Conservation (phyloP, 2,113 vertebrate genomes). For the Poicephalus gulielmi region DNA sequence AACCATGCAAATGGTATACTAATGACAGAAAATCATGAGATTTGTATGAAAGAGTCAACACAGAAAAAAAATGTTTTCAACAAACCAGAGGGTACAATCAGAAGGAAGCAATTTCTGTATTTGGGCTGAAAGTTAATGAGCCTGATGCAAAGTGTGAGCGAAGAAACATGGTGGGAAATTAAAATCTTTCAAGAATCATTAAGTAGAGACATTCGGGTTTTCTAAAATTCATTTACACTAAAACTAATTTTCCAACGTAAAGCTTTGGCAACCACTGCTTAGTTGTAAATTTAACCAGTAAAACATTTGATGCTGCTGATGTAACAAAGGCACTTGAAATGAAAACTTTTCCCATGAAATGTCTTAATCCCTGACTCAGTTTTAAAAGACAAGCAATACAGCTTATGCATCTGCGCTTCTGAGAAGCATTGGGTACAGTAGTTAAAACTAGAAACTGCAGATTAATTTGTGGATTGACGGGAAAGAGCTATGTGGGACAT, state of each 20-base stretch:
- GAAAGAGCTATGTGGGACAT: not conserved
- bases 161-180: conserved; percentile 8
- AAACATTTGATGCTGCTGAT: not conserved
- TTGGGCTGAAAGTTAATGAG: not conserved
- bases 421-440: not conserved
- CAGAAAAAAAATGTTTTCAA: not conserved
- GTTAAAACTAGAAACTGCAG: not conserved
- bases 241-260: not conserved
- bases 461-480: not conserved
- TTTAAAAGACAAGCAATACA: not conserved
- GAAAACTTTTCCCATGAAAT: not conserved
- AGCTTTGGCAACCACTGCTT: not conserved
- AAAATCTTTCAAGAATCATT: conserved; percentile 24
- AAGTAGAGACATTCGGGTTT: not conserved
- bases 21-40: not conserved
- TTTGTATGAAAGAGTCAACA: not conserved
- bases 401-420: not conserved
- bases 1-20: not conserved
- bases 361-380: not conserved
- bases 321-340: not conserved
- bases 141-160: not conserved
- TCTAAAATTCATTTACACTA: conserved; percentile 17
- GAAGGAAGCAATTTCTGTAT: not conserved
- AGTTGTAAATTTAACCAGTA: not conserved
- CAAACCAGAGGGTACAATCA: not conserved